Percentiles rank a stretch among this genome's conserved stretches.
Evolutionary conservation across 2,113 vertebrate genomes (phyloP).

Genomic region (Aleadryas rufinucha): DNA sequence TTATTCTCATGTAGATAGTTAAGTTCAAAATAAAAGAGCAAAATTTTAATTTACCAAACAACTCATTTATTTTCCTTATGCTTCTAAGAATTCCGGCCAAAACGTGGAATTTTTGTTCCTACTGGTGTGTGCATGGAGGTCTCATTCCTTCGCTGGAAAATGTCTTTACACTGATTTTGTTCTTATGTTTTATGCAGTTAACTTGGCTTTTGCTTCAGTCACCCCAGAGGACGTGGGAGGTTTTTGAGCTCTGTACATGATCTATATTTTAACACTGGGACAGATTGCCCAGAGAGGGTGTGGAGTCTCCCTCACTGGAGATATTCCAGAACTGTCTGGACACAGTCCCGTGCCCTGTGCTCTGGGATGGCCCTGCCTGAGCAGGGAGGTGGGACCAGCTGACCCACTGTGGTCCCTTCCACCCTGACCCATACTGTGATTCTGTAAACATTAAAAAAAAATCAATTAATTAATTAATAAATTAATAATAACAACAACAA

Average conservation of each 20-base stretch:
- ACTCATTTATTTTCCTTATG: background rate
- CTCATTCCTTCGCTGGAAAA: background rate
- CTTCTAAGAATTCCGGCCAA: background rate
- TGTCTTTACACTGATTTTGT: background rate
- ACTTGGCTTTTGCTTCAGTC: background rate
- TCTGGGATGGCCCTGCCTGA: background rate
- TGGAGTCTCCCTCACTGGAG: background rate
- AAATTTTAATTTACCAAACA: background rate
- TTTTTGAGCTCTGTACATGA: background rate
- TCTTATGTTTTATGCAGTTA: background rate
- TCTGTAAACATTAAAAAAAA: background rate
- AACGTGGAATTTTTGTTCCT: background rate
- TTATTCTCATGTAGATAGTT: background rate
- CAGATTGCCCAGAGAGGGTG: background rate
- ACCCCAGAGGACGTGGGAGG: background rate
- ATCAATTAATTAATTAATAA: background rate
- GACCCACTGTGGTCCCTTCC: background rate
- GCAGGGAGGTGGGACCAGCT: background rate
- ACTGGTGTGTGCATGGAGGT: accelerated
- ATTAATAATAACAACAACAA: background rate
- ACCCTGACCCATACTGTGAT: background rate
- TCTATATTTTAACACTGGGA: background rate
- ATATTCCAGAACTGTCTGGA: background rate
- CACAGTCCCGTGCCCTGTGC: background rate
- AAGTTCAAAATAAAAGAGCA: background rate